A percentile compares a stretch with the other conserved stretches of the same genome.
phyloP scores from a whole-genome alignment of 1,140 invertebrate genomes.

The Aphelinus certus region DNA sequence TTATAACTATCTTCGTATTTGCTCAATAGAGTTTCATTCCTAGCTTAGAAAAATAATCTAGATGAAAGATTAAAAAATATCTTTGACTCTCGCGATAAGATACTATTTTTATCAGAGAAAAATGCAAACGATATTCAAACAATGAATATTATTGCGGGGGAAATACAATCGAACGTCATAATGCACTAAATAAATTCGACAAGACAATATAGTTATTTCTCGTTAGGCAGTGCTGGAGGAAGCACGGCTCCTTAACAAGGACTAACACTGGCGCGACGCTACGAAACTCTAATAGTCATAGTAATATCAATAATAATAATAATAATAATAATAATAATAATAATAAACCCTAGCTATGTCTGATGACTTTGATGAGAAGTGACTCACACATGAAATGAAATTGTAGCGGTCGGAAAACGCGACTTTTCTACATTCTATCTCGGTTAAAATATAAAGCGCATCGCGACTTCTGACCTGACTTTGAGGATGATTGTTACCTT shows the following conservation, averaged over 20 bases:
- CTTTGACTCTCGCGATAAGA: background rate
- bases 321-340: no score
- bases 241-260: background rate
- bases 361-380: background rate
- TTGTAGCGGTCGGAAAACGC: background rate
- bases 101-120: constrained; percentile 6
- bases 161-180: no score
- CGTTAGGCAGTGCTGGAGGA: background rate
- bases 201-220: constrained; percentile 1
- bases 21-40: background rate
- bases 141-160: no score
- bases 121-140: no score
- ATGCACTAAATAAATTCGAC: background rate
- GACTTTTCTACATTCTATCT: background rate
- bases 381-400: constrained; percentile 6
- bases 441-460: constrained; percentile 15
- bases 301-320: no score
- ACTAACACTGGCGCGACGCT: constrained; percentile 1
- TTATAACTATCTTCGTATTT: background rate
- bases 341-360: background rate
- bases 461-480: constrained; percentile 30
- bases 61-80: constrained; percentile 25
- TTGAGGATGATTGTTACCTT: constrained; percentile 28
- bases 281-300: no score
- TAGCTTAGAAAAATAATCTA: constrained; percentile 22